Percentiles rank a stretch among this genome's conserved stretches.
Conservation (phyloP, 2,888 invertebrate species). For the Sarcophaga carnaria region DNA sequence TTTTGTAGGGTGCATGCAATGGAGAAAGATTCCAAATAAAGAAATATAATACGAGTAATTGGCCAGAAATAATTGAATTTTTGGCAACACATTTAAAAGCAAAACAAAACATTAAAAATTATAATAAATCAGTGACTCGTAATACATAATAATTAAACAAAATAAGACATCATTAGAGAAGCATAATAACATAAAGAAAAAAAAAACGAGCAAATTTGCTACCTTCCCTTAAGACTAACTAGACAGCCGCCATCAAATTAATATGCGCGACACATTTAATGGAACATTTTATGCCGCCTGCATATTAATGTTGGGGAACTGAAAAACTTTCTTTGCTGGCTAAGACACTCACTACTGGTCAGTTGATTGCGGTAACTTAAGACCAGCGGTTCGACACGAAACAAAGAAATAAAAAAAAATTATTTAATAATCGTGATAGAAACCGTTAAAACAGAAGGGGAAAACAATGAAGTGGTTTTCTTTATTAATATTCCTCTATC, state of each 20-base stretch:
- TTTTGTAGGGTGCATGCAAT: no score
- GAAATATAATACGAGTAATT: no score
- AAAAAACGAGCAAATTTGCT: no score
- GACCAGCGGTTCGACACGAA: constrained; percentile 35
- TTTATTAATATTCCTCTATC: constrained; percentile 7
- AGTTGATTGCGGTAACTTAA: constrained; percentile 50
- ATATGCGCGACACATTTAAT: constrained; percentile 61
- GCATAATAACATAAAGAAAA: no score
- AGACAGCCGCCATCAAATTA: constrained; percentile 32
- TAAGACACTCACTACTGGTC: constrained; percentile 20
- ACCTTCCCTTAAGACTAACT: background rate
- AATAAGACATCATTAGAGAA: background rate
- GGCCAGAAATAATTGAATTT: no score
- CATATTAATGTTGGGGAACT: constrained; percentile 49
- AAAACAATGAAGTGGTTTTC: constrained; percentile 45
- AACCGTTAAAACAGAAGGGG: constrained; percentile 31
- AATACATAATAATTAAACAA: constrained; percentile 14
- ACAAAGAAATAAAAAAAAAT: constrained; percentile 9
- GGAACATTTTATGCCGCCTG: constrained; percentile 48
- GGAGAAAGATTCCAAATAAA: no score
- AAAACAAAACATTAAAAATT: no score
- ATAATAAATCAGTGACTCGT: background rate
- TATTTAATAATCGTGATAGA: constrained; percentile 20
- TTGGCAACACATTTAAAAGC: no score
- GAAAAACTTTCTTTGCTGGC: constrained; percentile 60